Percentiles rank a stretch among this genome's conserved stretches.
Evolutionary conservation across 2,888 invertebrate species (phyloP).

Genomic region (Pyrrhia umbra): DNA sequence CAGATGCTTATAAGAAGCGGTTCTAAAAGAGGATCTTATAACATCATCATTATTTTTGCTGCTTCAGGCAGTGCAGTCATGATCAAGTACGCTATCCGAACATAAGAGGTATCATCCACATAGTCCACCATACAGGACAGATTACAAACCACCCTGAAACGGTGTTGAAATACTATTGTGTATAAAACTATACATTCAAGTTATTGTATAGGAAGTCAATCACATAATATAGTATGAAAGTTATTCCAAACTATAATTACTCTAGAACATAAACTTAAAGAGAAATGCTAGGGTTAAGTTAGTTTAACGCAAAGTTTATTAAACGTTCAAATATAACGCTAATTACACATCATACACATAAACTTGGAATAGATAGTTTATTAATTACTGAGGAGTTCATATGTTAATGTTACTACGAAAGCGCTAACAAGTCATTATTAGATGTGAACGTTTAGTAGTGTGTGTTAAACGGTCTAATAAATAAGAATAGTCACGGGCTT

Average conservation of each 20-base stretch:
- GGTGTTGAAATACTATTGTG: background rate
- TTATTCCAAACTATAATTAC: slow-evolving; percentile 2
- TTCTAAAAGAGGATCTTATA: slow-evolving; percentile 10
- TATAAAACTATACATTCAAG: background rate
- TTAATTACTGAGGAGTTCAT: slow-evolving; percentile 27
- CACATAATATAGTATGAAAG: background rate
- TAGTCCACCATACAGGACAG: background rate
- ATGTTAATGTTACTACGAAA: slow-evolving; percentile 19
- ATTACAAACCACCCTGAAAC: background rate
- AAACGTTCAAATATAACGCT: slow-evolving; percentile 30
- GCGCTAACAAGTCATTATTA: slow-evolving; percentile 34
- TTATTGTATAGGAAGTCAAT: background rate
- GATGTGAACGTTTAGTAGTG: slow-evolving; percentile 15
- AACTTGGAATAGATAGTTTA: slow-evolving; percentile 15
- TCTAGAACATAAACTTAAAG: background rate
- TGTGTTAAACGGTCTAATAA: slow-evolving; percentile 15
- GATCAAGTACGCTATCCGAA: background rate
- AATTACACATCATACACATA: slow-evolving; percentile 33
- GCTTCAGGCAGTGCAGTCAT: slow-evolving; percentile 17
- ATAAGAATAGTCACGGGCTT: slow-evolving; percentile 28
- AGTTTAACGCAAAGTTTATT: slow-evolving; percentile 7
- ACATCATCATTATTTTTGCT: slow-evolving; percentile 11
- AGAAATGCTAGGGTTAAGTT: slow-evolving; percentile 1
- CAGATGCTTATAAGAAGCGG: slow-evolving; percentile 16
- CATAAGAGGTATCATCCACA: background rate